phyloP scores from a whole-genome alignment of 2,888 invertebrate species.

The Andrena haemorrhoa region DNA sequence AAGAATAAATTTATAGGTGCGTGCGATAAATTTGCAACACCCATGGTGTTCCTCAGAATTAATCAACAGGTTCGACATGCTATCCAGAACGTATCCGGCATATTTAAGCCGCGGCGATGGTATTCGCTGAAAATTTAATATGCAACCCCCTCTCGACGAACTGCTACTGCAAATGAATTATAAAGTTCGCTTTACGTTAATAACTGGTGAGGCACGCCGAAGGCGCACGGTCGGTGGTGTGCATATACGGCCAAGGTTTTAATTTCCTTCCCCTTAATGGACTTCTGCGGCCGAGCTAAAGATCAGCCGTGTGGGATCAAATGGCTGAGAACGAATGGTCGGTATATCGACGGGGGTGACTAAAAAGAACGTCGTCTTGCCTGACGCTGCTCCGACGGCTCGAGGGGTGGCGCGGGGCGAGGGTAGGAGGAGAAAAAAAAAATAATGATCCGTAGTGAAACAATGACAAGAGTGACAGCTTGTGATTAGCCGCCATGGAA shows the following conservation, averaged over 20 bases:
- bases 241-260: slow-evolving; percentile 48
- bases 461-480: slow-evolving; percentile 81
- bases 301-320: slow-evolving; percentile 72
- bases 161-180: background rate
- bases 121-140: background rate
- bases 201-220: background rate
- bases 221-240: background rate
- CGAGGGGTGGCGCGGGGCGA: slow-evolving; percentile 5
- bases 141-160: slow-evolving; percentile 20
- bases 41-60: background rate
- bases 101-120: background rate
- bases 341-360: slow-evolving; percentile 46
- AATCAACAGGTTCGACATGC: background rate
- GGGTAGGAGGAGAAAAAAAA: slow-evolving; percentile 51
- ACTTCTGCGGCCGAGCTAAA: slow-evolving; percentile 70
- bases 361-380: slow-evolving; percentile 19
- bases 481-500: slow-evolving; percentile 82
- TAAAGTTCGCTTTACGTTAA: background rate
- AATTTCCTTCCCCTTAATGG: slow-evolving; percentile 74
- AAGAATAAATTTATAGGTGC: no score
- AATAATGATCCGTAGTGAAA: slow-evolving; percentile 79
- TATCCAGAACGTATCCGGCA: background rate
- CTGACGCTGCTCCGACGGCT: slow-evolving; percentile 18
- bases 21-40: no score
- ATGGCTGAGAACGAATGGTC: slow-evolving; percentile 61